phyloP scores from a whole-genome alignment of 2,113 vertebrate species.

The Erythrocercus mccallii region DNA sequence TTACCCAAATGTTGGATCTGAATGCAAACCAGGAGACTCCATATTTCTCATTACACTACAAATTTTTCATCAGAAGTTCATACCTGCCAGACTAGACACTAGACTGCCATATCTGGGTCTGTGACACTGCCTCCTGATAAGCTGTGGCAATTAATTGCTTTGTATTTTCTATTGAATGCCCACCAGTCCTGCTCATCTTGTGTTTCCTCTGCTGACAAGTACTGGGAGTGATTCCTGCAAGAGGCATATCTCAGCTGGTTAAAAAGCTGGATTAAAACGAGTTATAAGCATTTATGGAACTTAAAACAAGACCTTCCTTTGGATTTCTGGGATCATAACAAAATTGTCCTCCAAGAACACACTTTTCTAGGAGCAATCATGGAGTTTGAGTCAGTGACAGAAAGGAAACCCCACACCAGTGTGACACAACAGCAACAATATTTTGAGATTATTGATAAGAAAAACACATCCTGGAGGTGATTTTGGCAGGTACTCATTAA shows the following conservation, averaged over 20 bases:
- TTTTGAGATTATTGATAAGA: constrained; percentile 32
- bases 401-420: not conserved
- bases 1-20: not conserved
- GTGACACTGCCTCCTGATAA: not conserved
- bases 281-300: not conserved
- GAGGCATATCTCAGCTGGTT: not conserved
- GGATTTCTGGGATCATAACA: not conserved
- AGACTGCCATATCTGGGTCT: not conserved
- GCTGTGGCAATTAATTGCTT: not conserved
- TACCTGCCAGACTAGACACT: not conserved
- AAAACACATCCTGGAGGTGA: not conserved
- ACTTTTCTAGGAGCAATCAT: not conserved
- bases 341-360: not conserved
- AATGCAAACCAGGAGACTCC: not conserved
- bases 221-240: not conserved
- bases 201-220: not conserved
- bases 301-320: not conserved
- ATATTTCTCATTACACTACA: not conserved
- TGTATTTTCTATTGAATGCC: not conserved
- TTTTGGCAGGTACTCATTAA: not conserved
- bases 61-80: not conserved
- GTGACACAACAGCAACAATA: not conserved
- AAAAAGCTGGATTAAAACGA: not conserved
- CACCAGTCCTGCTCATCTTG: not conserved
- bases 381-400: not conserved